Evolutionary conservation across 2,797 vertebrate genomes (phyloP).

Genomic region (Eupleurogrammus muticus): DNA sequence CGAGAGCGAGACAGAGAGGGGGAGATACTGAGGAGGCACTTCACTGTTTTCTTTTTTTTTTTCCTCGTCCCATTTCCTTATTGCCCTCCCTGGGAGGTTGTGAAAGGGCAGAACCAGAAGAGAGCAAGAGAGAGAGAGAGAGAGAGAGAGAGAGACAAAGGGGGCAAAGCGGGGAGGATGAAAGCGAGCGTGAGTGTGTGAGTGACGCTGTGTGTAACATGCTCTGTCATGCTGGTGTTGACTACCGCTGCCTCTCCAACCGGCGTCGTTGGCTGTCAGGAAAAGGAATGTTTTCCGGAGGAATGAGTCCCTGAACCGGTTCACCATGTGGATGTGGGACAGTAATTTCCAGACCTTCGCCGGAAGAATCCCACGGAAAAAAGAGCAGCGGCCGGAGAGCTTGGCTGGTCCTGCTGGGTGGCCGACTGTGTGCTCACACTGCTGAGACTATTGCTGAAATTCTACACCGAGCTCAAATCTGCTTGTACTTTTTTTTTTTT

Average conservation of each 20-base stretch:
- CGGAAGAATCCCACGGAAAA: slow-evolving; percentile 82
- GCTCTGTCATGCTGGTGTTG: slow-evolving; percentile 78
- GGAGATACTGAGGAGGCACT: slow-evolving; percentile 55
- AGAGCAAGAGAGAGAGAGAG: slow-evolving; percentile 57
- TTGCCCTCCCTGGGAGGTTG: slow-evolving; percentile 60
- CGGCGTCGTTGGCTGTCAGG: slow-evolving; percentile 66
- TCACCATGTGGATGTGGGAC: slow-evolving; percentile 83
- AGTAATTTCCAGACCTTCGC: slow-evolving; percentile 81
- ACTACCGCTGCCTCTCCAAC: slow-evolving; percentile 60
- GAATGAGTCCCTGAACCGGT: slow-evolving; percentile 76
- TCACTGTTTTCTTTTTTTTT: slow-evolving; percentile 14
- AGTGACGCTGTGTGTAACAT: slow-evolving; percentile 71
- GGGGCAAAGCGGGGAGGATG: slow-evolving; percentile 52
- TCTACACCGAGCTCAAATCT: slow-evolving; percentile 48
- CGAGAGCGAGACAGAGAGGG: slow-evolving; percentile 54
- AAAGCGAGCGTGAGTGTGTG: slow-evolving; percentile 57
- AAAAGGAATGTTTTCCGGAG: slow-evolving; percentile 75
- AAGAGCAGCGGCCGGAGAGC: slow-evolving; percentile 69
- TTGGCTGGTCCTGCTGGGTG: slow-evolving; percentile 67
- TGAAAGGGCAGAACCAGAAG: slow-evolving; percentile 60
- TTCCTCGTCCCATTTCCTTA: slow-evolving; percentile 47
- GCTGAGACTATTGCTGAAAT: slow-evolving; percentile 60
- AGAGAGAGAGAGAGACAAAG: slow-evolving; percentile 64
- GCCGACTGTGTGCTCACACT: slow-evolving; percentile 60
- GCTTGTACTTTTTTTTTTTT: slow-evolving; percentile 29